Conservation (phyloP, 2,113 vertebrate genomes). For the Cyphomyrus discorhynchus region DNA sequence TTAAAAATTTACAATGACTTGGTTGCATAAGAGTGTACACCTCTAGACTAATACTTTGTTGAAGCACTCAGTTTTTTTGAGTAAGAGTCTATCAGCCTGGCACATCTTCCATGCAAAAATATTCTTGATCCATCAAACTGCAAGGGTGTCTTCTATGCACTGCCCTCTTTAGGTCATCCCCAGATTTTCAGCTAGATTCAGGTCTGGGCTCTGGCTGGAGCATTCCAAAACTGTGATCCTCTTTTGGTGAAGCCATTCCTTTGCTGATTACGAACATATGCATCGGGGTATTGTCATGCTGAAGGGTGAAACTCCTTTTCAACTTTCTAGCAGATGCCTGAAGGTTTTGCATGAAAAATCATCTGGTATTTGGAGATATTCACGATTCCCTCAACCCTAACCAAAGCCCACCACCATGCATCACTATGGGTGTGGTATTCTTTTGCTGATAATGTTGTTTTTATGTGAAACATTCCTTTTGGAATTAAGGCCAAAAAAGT, state of each 20-base stretch:
- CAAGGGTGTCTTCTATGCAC: background rate
- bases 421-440: background rate
- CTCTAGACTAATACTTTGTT: background rate
- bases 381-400: background rate
- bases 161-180: background rate
- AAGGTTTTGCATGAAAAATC: background rate
- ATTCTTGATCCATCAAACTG: background rate
- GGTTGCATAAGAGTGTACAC: background rate
- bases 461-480: background rate
- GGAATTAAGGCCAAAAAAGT: background rate
- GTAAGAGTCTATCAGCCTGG: background rate
- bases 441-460: background rate
- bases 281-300: background rate
- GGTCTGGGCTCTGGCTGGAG: background rate
- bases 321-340: background rate
- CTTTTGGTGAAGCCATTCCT: background rate
- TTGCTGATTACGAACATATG: background rate
- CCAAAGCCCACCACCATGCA: background rate
- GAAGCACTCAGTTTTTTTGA: background rate
- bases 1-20: background rate
- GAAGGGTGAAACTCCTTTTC: background rate
- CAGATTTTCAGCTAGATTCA: background rate
- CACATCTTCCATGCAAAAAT: background rate
- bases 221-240: background rate
- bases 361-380: background rate